Evolutionary conservation across 2,797 vertebrate genomes (phyloP).

Genomic region (Lateolabrax maculatus): DNA sequence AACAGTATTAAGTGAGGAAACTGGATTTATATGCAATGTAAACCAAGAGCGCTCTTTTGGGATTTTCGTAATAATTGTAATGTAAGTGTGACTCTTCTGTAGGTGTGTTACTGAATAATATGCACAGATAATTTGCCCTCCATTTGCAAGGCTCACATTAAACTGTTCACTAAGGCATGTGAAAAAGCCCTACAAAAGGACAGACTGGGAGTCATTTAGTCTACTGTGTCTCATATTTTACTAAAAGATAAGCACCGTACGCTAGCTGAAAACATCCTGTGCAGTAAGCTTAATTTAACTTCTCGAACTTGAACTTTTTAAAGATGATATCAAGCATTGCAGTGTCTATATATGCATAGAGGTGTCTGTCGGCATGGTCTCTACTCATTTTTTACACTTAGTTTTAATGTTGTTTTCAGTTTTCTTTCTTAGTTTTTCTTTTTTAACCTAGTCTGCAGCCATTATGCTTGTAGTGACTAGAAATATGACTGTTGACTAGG

Average conservation of each 20-base stretch:
- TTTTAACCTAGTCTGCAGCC: neutral
- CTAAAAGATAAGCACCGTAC: neutral
- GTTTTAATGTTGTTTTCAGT: conserved; percentile 8
- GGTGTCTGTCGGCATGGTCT: neutral
- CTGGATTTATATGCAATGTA: conserved; percentile 59
- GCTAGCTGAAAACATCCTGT: neutral
- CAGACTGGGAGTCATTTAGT: conserved; percentile 8
- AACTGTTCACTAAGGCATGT: conserved; percentile 27
- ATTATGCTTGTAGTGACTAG: neutral
- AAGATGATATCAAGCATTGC: neutral
- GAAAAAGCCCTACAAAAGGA: conserved; percentile 31
- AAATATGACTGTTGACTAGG: neutral
- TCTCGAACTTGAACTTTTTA: conserved; percentile 10
- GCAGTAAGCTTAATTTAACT: conserved; percentile 1
- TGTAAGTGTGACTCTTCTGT: conserved; percentile 53
- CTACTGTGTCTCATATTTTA: conserved; percentile 11
- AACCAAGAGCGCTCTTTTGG: conserved; percentile 53
- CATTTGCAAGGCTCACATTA: conserved; percentile 41
- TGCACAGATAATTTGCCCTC: conserved; percentile 48
- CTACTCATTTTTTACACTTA: neutral
- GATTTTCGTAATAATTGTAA: conserved; percentile 69
- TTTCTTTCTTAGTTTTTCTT: neutral
- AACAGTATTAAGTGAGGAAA: conserved; percentile 70
- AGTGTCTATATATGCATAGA: neutral
- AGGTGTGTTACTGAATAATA: conserved; percentile 64